Percentiles rank a stretch among this genome's conserved stretches.
Evolutionary conservation across 2,888 invertebrate species (phyloP).

Genomic region (Onchidella celtica): DNA sequence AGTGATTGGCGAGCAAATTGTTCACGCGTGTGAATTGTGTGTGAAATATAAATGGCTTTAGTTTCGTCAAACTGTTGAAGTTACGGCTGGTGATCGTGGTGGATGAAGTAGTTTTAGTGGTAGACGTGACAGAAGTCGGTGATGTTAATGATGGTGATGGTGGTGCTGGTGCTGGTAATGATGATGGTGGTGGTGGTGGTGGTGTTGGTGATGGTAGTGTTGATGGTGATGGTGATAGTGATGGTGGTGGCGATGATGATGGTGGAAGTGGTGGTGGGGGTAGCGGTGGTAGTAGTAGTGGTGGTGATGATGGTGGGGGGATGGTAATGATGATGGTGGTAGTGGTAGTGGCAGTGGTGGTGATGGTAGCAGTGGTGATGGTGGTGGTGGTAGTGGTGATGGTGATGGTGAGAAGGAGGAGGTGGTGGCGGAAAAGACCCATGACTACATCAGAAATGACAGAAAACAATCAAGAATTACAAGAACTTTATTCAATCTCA

Average conservation of each 20-base stretch:
- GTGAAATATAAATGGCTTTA: no score
- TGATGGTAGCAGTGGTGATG: conserved; percentile 11
- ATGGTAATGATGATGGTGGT: conserved; percentile 10
- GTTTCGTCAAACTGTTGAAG: no score
- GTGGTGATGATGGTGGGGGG: no score
- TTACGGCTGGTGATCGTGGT: neutral
- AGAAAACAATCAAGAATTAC: no score
- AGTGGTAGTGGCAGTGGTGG: conserved; percentile 22
- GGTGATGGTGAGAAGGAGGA: neutral
- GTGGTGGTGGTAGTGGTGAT: neutral
- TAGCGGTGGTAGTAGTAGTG: no score
- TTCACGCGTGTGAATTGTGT: no score
- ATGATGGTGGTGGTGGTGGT: neutral
- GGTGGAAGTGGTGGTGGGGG: neutral
- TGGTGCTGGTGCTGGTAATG: no score
- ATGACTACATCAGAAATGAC: no score
- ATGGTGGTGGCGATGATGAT: neutral
- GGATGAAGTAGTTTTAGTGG: neutral
- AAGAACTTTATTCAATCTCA: no score
- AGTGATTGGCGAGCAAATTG: no score
- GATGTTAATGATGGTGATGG: no score
- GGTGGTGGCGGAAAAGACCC: neutral
- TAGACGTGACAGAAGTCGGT: neutral
- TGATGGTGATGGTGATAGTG: neutral
- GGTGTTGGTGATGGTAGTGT: no score